phyloP scores from a whole-genome alignment of 2,113 vertebrate species.

The Athene noctua region DNA sequence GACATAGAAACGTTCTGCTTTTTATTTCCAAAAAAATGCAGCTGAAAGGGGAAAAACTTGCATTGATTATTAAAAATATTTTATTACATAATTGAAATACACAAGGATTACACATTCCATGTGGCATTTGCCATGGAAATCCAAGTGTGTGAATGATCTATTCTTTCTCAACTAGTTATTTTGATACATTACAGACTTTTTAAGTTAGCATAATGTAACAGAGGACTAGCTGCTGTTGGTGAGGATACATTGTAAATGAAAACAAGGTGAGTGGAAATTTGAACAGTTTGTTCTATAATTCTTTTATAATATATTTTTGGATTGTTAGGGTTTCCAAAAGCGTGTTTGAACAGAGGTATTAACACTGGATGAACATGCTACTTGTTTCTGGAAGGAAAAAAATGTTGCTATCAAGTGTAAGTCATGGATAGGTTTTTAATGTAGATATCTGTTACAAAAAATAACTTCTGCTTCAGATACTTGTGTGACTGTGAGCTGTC shows the following conservation, averaged over 20 bases:
- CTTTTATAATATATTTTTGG: background rate
- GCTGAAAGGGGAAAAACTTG: background rate
- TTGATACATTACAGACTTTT: background rate
- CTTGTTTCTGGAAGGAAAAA: background rate
- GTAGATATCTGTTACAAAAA: background rate
- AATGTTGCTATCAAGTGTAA: background rate
- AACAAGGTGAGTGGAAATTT: background rate
- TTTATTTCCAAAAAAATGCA: background rate
- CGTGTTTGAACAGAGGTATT: background rate
- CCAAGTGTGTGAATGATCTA: fast-evolving
- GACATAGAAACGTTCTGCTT: fast-evolving
- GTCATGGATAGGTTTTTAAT: background rate
- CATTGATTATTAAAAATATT: background rate
- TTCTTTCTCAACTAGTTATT: background rate
- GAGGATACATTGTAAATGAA: background rate
- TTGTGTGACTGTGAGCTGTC: fast-evolving
- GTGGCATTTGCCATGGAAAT: background rate
- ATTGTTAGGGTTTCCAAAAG: background rate
- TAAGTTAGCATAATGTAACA: background rate
- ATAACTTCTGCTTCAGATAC: background rate
- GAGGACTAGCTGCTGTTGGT: background rate
- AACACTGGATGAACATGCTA: background rate
- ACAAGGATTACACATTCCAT: fast-evolving
- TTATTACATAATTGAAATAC: background rate
- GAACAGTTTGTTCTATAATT: background rate